A percentile compares a stretch with the other conserved stretches of the same genome.
phyloP scores from a whole-genome alignment of 2,113 vertebrate species.

The Propithecus coquereli region DNA sequence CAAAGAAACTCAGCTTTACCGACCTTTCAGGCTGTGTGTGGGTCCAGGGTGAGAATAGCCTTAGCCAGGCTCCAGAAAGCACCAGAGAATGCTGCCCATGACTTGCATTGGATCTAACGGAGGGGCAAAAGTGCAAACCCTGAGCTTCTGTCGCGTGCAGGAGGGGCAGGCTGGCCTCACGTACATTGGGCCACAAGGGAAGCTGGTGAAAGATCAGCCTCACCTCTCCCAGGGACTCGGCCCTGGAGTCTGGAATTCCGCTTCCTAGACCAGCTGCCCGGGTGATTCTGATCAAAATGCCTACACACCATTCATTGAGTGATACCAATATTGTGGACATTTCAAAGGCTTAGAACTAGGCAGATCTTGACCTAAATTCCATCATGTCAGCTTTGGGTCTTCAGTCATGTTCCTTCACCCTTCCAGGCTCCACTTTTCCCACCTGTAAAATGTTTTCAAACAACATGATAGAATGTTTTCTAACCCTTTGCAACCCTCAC shows the following conservation, averaged over 20 bases:
- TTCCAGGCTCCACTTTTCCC: not conserved
- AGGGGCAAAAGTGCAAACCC: not conserved
- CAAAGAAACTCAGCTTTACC: not conserved
- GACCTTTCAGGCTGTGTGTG: not conserved
- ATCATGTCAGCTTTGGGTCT: no score
- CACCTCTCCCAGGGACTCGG: accelerated
- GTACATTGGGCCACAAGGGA: not conserved
- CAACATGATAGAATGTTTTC: not conserved
- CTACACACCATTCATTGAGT: not conserved
- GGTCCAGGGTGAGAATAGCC: not conserved
- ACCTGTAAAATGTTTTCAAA: not conserved
- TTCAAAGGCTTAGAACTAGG: no score
- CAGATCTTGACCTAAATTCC: not conserved
- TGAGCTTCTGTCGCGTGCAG: not conserved
- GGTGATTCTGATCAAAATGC: not conserved
- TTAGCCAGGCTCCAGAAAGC: not conserved
- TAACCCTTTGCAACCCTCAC: not conserved
- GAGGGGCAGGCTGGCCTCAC: not conserved
- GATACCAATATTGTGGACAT: not conserved
- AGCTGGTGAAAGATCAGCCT: not conserved
- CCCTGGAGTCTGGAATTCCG: not conserved
- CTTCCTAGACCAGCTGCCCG: not conserved
- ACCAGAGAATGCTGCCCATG: not conserved
- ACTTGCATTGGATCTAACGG: not conserved
- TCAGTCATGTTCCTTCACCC: not conserved